A percentile compares a stretch with the other conserved stretches of the same genome.
phyloP scores from a whole-genome alignment of 92 coral and sea anemone species.

The Parazoanthus swiftii region DNA sequence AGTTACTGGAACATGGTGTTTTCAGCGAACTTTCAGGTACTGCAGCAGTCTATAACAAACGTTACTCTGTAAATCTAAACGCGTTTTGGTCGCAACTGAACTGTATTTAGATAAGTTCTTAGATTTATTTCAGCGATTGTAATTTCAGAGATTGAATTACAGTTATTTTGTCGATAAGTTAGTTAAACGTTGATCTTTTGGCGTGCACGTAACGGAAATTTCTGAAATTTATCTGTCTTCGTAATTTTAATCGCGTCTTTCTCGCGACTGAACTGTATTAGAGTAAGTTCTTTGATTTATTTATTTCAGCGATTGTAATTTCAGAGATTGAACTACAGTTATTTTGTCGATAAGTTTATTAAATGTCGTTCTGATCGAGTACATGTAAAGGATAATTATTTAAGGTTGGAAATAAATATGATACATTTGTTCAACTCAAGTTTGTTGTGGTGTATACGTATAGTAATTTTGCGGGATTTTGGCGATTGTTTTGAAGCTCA shows the following conservation, averaged over 20 bases:
- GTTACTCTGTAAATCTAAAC: background rate
- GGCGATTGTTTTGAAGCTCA: too few species aligned
- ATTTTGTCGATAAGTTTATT: too few species aligned
- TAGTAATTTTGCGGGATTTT: too few species aligned
- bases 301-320: too few species aligned
- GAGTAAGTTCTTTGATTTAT: constrained; percentile 3
- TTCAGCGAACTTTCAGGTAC: background rate
- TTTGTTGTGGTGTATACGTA: too few species aligned
- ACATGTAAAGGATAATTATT: too few species aligned
- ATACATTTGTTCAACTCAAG: too few species aligned
- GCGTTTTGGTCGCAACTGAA: background rate
- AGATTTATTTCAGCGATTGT: background rate
- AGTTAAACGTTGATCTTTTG: background rate
- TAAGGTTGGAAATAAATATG: too few species aligned
- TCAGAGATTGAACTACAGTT: too few species aligned
- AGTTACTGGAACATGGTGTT: background rate
- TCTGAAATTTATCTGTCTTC: background rate
- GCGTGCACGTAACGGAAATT: constrained; percentile 9
- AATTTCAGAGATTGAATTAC: background rate
- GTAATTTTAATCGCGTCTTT: too few species aligned
- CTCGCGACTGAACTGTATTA: background rate
- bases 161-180: constrained; percentile 1
- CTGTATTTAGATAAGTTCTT: background rate
- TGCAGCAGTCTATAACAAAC: background rate
- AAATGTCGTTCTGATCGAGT: background rate